A percentile compares a stretch with the other conserved stretches of the same genome.
These are phyloP conservation scores for Brachymystax lenok DNA, from an alignment of 2,797 vertebrate genomes.

Conservation along the genomic window DNA sequence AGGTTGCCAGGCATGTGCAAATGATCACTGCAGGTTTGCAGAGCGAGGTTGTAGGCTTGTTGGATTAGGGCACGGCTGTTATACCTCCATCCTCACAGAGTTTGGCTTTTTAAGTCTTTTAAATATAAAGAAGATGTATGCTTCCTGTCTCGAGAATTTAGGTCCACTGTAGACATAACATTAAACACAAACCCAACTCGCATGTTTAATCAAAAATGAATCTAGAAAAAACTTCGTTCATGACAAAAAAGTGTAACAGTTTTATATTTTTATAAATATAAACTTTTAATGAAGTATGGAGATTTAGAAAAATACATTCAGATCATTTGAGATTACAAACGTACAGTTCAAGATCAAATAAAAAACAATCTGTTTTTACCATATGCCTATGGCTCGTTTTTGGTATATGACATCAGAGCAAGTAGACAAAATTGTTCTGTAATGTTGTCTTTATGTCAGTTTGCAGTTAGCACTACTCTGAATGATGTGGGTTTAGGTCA, in stretches of 20 bases:
- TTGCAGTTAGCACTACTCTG: constrained; percentile 45
- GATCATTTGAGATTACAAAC: constrained; percentile 98
- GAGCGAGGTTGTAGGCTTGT: constrained; percentile 62
- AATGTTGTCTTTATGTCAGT: constrained; percentile 29
- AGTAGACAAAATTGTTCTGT: constrained; percentile 70
- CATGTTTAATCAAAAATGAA: constrained; percentile 19
- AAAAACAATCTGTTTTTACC: constrained; percentile 50
- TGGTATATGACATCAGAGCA: constrained; percentile 70
- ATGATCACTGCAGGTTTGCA: constrained; percentile 75
- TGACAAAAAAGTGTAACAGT: constrained; percentile 20
- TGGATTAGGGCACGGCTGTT: constrained; percentile 65
- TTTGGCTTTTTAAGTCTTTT: constrained; percentile 58
- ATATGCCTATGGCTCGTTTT: constrained; percentile 79
- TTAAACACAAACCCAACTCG: constrained; percentile 18
- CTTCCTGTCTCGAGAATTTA: constrained; percentile 50
- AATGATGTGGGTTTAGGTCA: constrained; percentile 28
- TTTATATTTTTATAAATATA: constrained; percentile 94
- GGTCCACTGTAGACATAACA: constrained; percentile 40
- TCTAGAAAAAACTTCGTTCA: constrained; percentile 25
- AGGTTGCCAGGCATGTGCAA: constrained; percentile 81
- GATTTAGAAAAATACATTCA: constrained; percentile 99
- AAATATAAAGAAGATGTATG: constrained; percentile 51
- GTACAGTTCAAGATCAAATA: constrained; percentile 90
- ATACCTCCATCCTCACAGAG: constrained; percentile 41
- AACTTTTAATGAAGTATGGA: constrained; percentile 98